Conservation (phyloP, 2,888 invertebrate species). For the Ellobium chinense region DNA sequence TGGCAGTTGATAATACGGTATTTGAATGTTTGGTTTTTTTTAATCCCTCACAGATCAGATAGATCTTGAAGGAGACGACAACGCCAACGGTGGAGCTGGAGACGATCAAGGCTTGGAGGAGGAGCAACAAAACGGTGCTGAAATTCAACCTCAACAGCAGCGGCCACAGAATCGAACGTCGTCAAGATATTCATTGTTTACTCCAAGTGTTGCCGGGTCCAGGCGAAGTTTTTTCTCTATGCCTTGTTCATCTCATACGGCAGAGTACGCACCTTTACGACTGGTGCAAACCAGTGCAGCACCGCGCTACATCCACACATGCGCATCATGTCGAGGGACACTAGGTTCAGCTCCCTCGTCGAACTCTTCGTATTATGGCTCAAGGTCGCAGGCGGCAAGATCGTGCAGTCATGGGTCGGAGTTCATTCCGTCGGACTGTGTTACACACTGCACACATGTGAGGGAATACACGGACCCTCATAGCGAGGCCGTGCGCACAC, state of each 20-base stretch:
- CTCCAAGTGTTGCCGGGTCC: constrained; percentile 22
- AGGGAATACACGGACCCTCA: constrained; percentile 24
- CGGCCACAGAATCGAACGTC: background rate
- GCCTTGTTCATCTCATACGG: constrained; percentile 20
- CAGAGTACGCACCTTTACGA: constrained; percentile 39
- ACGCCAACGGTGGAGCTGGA: background rate
- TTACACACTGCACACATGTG: background rate
- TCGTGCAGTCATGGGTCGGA: background rate
- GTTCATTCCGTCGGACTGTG: background rate
- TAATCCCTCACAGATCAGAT: constrained; percentile 45
- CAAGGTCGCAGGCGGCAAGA: constrained; percentile 30
- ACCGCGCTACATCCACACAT: constrained; percentile 45
- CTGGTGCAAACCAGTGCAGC: constrained; percentile 20
- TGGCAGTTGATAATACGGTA: too few species aligned
- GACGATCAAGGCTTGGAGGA: background rate
- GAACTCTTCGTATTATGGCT: constrained; percentile 16
- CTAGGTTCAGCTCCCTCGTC: constrained; percentile 55
- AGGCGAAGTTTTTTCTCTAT: constrained; percentile 23
- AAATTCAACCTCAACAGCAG: constrained; percentile 3
- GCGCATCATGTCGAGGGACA: constrained; percentile 64
- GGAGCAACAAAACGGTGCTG: background rate
- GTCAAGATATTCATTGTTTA: constrained; percentile 27
- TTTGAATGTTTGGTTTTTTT: background rate
- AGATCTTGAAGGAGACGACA: constrained; percentile 11
- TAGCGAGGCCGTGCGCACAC: background rate